Evolutionary conservation across 2,888 invertebrate genomes (phyloP).

Genomic region (Eupsilia transversa): DNA sequence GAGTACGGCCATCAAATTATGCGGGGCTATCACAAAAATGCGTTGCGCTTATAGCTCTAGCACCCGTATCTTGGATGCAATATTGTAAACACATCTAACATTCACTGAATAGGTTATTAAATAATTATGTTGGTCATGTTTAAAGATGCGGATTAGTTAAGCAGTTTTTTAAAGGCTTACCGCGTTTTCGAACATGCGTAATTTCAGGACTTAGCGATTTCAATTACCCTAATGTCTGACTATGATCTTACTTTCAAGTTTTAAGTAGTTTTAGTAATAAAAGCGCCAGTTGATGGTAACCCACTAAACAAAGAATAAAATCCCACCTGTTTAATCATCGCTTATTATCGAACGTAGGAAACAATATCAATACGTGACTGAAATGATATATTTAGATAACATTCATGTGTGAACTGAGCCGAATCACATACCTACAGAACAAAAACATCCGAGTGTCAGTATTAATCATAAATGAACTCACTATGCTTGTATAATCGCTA

Average conservation of each 20-base stretch:
- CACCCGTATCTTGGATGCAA: constrained; percentile 1
- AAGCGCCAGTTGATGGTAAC: neutral
- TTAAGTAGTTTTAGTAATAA: neutral
- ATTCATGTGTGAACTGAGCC: constrained; percentile 3
- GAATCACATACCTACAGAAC: neutral
- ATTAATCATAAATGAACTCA: constrained; percentile 83
- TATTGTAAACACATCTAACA: neutral
- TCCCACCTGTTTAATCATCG: neutral
- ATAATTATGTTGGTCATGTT: neutral
- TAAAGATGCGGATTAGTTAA: neutral
- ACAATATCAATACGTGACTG: constrained; percentile 24
- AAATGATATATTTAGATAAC: constrained; percentile 14
- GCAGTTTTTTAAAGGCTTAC: neutral
- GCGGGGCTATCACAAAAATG: constrained; percentile 7
- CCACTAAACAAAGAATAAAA: neutral
- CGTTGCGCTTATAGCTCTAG: neutral
- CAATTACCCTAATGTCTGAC: neutral
- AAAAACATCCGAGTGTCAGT: neutral
- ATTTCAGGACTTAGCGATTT: neutral
- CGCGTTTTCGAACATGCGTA: neutral
- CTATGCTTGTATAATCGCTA: constrained; percentile 95
- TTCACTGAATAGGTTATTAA: neutral
- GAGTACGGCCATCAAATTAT: constrained; percentile 16
- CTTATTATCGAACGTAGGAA: constrained; percentile 3
- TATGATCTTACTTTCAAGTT: neutral